These are phyloP conservation scores for Trissonchulus latispiculum DNA, from an alignment of 2,888 invertebrate species.

Conservation along the genomic window DNA sequence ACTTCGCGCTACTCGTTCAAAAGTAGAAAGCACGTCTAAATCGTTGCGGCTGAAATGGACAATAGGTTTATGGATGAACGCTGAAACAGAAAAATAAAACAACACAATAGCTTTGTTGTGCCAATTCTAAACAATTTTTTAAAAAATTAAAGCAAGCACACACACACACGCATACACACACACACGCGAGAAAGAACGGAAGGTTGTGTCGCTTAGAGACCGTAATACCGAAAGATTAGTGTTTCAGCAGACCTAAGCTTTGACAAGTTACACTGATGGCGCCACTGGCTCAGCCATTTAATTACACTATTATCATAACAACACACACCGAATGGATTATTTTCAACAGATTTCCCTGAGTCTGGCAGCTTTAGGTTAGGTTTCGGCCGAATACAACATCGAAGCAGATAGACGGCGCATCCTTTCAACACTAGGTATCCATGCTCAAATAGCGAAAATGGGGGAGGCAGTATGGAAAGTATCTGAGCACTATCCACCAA, in stretches of 20 bases:
- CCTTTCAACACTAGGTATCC: conserved; percentile 23
- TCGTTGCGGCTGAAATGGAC: not conserved
- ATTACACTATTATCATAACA: too few species aligned
- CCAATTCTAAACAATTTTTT: too few species aligned
- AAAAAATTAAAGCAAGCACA: too few species aligned
- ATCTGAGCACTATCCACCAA: conserved; percentile 46
- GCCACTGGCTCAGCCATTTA: too few species aligned
- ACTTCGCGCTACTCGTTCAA: not conserved
- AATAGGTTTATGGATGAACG: not conserved
- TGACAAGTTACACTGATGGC: not conserved
- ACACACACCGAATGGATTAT: too few species aligned
- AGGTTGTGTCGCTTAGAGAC: too few species aligned
- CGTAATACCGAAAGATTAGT: not conserved
- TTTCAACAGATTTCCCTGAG: too few species aligned
- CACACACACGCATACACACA: too few species aligned
- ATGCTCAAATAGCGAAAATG: conserved; percentile 44
- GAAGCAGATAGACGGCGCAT: not conserved
- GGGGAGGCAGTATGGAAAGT: conserved; percentile 45
- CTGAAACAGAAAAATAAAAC: not conserved
- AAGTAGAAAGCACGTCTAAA: not conserved
- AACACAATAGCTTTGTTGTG: too few species aligned
- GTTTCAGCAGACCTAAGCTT: not conserved
- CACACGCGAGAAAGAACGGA: too few species aligned
- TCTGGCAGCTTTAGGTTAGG: too few species aligned
- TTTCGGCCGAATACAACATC: too few species aligned